phyloP scores from a whole-genome alignment of 2,113 vertebrate species.

The Notarius quadriscutis region DNA sequence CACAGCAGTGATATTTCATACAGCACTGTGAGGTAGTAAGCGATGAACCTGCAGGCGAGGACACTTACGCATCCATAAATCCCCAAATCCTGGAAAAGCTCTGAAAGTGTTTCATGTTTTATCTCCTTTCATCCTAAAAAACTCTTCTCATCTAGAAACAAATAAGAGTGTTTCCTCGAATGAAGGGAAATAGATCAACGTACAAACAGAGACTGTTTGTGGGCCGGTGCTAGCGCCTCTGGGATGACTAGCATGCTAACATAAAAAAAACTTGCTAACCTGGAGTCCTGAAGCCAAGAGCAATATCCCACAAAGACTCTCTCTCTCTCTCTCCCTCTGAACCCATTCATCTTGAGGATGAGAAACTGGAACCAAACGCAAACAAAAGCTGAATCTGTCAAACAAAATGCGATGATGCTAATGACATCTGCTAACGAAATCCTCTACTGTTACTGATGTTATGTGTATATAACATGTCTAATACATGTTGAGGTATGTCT shows the following conservation, averaged over 20 bases:
- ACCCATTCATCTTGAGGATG: neutral
- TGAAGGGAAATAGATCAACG: neutral
- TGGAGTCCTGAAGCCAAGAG: conserved; percentile 28
- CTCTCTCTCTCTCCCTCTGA: neutral
- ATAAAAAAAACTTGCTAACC: conserved; percentile 11
- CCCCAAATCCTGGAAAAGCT: neutral
- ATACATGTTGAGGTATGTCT: neutral
- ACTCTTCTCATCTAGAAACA: neutral
- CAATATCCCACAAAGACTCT: conserved; percentile 11
- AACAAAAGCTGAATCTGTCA: neutral
- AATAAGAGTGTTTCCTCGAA: neutral
- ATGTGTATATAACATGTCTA: neutral
- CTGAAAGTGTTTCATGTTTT: neutral
- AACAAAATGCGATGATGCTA: neutral
- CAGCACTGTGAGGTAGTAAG: neutral
- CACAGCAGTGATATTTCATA: conserved; percentile 15
- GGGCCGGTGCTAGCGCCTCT: neutral
- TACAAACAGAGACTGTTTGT: conserved; percentile 26
- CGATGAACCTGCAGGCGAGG: neutral
- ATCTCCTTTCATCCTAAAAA: neutral
- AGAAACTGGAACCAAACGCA: neutral
- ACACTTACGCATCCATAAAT: conserved; percentile 30
- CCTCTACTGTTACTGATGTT: neutral
- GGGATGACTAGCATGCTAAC: conserved; percentile 28
- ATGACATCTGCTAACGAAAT: neutral